Conservation (phyloP, 2,888 invertebrate genomes). For the Busseola fusca region DNA sequence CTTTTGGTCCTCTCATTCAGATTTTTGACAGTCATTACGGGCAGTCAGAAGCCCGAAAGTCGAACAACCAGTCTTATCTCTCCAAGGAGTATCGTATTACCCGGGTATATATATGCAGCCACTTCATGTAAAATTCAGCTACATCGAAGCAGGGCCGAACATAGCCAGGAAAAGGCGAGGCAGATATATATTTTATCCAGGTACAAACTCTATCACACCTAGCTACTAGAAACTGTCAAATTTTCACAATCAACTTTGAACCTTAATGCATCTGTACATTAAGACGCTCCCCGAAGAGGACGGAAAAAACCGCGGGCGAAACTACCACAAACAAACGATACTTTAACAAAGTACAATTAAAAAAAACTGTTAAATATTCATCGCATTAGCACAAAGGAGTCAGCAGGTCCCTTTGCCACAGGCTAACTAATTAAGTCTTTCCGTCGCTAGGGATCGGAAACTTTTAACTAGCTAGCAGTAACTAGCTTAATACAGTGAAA, state of each 20-base stretch:
- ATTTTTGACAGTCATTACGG: not conserved
- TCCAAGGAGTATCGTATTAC: not conserved
- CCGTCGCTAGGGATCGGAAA: slow-evolving; percentile 61
- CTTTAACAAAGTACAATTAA: slow-evolving; percentile 25
- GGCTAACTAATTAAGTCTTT: slow-evolving; percentile 68
- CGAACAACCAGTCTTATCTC: not conserved
- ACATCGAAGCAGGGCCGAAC: too few relatives aligned
- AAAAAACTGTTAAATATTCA: slow-evolving; percentile 47
- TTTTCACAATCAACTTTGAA: too few relatives aligned
- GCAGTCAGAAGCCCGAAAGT: not conserved
- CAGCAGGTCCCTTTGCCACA: slow-evolving; percentile 15
- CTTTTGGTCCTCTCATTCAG: not conserved
- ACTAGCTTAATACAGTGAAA: slow-evolving; percentile 56
- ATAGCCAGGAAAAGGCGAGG: not conserved
- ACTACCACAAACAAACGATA: not conserved
- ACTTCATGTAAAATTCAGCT: too few relatives aligned
- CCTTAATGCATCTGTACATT: too few relatives aligned
- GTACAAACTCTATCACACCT: too few relatives aligned
- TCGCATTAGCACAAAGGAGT: slow-evolving; percentile 32
- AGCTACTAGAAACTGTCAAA: too few relatives aligned
- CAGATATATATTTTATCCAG: not conserved
- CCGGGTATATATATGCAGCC: not conserved
- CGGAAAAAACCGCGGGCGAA: not conserved
- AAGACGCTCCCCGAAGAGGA: not conserved
- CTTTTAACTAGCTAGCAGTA: slow-evolving; percentile 67